phyloP scores from a whole-genome alignment of 2,797 vertebrate genomes.

The Cynodonichthys magdalenae region DNA sequence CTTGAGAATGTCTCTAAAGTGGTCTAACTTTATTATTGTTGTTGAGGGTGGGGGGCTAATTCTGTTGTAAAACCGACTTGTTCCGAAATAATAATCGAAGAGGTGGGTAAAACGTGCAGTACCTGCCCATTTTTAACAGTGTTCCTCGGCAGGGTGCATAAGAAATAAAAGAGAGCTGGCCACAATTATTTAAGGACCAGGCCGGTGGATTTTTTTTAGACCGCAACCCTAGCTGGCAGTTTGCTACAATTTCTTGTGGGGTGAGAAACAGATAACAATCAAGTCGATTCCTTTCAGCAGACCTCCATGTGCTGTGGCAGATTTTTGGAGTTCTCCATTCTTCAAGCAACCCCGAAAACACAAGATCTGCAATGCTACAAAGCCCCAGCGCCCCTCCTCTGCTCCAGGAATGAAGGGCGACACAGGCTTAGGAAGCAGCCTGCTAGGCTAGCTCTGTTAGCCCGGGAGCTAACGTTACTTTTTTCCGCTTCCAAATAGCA shows the following conservation, averaged over 20 bases:
- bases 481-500: conserved; percentile 52
- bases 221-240: conserved; percentile 41
- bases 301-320: conserved; percentile 47
- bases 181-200: conserved; percentile 56
- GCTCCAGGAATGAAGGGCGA: conserved; percentile 78
- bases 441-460: conserved; percentile 73
- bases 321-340: conserved; percentile 73
- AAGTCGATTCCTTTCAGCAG: conserved; percentile 42
- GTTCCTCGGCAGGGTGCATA: conserved; percentile 52
- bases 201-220: conserved; percentile 61
- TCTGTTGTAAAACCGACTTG: conserved; percentile 38
- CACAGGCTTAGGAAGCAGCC: conserved; percentile 76
- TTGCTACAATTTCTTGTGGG: conserved; percentile 26
- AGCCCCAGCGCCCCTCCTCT: conserved; percentile 82
- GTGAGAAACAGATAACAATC: neutral
- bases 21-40: conserved; percentile 34
- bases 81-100: conserved; percentile 43
- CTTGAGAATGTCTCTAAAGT: conserved; percentile 54
- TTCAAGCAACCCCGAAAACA: conserved; percentile 62
- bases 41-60: conserved; percentile 26
- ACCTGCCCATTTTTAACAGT: conserved; percentile 65
- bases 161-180: conserved; percentile 42
- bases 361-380: conserved; percentile 85
- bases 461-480: conserved; percentile 66
- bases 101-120: conserved; percentile 40